phyloP scores from a whole-genome alignment of 2,797 vertebrate species.

The Crenichthys baileyi region DNA sequence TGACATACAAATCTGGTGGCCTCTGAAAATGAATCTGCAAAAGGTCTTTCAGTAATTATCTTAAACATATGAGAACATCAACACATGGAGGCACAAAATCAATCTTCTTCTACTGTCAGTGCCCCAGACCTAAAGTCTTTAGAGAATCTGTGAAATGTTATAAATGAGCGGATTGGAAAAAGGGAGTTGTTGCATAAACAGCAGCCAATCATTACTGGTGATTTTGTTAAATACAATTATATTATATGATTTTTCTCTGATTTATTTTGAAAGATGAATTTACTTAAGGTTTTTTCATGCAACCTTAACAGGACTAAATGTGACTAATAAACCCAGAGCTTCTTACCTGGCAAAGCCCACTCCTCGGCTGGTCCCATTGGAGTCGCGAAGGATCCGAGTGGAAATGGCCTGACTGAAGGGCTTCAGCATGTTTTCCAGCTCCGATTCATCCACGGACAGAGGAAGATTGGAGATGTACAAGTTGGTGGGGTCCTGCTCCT shows the following conservation, averaged over 20 bases:
- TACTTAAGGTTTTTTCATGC: not conserved
- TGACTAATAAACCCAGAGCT: not conserved
- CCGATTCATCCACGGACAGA: constrained; percentile 92
- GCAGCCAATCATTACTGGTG: not conserved
- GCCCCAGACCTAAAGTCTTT: not conserved
- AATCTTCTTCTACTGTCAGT: not conserved
- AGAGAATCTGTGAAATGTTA: not conserved
- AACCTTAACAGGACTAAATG: not conserved
- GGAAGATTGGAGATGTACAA: constrained; percentile 96
- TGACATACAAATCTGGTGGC: not conserved
- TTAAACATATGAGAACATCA: not conserved
- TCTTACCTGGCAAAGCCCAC: constrained; percentile 93
- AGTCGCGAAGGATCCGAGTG: constrained; percentile 91
- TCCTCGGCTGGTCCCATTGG: constrained; percentile 90
- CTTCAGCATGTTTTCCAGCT: constrained; percentile 93
- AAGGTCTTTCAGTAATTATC: not conserved
- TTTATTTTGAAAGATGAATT: not conserved
- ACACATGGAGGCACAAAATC: not conserved
- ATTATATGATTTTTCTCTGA: not conserved
- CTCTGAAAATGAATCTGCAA: not conserved
- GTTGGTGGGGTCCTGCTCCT: constrained; percentile 97
- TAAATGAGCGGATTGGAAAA: not conserved
- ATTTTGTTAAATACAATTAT: not conserved
- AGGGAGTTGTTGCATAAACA: not conserved
- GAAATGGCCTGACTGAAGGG: constrained; percentile 96